Percentiles rank a stretch among this genome's conserved stretches.
Conservation (phyloP, 2,888 invertebrate species). For the Scaptomyza polygonia region DNA sequence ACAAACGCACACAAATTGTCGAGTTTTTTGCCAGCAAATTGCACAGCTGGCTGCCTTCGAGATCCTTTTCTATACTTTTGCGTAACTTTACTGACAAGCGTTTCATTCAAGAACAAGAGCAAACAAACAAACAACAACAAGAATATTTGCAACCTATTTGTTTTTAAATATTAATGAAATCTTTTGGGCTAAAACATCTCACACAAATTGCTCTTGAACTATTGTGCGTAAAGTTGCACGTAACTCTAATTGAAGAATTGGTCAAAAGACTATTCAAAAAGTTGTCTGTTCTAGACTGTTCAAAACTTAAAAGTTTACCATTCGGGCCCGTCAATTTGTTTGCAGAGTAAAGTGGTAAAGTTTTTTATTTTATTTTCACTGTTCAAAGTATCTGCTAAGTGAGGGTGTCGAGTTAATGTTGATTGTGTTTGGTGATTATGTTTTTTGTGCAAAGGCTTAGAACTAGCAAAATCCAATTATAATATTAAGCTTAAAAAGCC, state of each 20-base stretch:
- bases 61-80: conserved; percentile 5
- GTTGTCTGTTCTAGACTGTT: conserved; percentile 1
- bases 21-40: conserved; percentile 69
- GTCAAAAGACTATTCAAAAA: conserved; percentile 9
- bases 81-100: conserved; percentile 56
- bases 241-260: conserved; percentile 64
- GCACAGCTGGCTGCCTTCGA: conserved; percentile 66
- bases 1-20: conserved; percentile 58
- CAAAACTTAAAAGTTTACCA: background rate
- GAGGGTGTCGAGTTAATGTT: background rate
- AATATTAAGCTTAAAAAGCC: too few relatives aligned
- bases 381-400: background rate
- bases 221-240: conserved; percentile 32
- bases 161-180: conserved; percentile 69
- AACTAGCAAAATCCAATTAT: background rate
- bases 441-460: too few relatives aligned
- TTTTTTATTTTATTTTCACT: background rate
- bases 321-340: background rate
- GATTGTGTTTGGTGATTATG: background rate
- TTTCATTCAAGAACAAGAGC: conserved; percentile 60
- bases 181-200: conserved; percentile 42
- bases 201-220: conserved; percentile 57
- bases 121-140: conserved; percentile 7
- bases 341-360: conserved; percentile 1
- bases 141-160: conserved; percentile 21